Evolutionary conservation across 1,140 invertebrate species (phyloP), one percentile per base, ranked within the genome.

Genomic region (Grapholita molesta): DNA sequence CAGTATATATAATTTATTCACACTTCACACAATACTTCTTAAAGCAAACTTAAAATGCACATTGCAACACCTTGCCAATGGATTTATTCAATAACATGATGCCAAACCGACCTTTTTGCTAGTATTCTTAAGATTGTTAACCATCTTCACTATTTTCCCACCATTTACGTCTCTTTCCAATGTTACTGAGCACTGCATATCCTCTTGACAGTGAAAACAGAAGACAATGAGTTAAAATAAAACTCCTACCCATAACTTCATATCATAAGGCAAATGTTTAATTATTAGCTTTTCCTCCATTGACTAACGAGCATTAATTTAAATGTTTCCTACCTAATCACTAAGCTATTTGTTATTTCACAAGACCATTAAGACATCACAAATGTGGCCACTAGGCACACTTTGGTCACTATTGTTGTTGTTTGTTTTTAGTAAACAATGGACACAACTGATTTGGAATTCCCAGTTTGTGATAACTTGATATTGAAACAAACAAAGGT

Each of bases 101-200:
- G 67, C 66, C 67, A 70, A 71, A 91, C 89, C 77, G 84, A 91
- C 89, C 89, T 90, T 88, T 77, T 75, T 87, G 74, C 83, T 89
- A 85, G 83, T 78, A 80, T 86, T 90, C 86, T 90, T 90, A 84
- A 82, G 77, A 86, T 74, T 78, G 79, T 85, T 89, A 81, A 89
- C 66, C 65, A 80, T 91, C 89, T 91, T 91, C 86, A 87, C 88
- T 83, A 87, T 71, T 72, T 86, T 88, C 72, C 89, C 85, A 79
- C 76, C 73, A 83, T 83, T 83, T 82, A 72, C 74, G 72, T 86
- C 83, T 75, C 77, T 87, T 82, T 88, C 80, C 83, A 85, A 76
- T 76, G 82, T 87, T 73, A 89, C 73, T 78, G 86, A 86, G 84
- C 86, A 91, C 86, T 91, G 85, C 89, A 91, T 91, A 81, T 87